A percentile compares a stretch with the other conserved stretches of the same genome.
Evolutionary conservation across 2,113 vertebrate genomes (phyloP).

Genomic region (Bagarius yarrelli): DNA sequence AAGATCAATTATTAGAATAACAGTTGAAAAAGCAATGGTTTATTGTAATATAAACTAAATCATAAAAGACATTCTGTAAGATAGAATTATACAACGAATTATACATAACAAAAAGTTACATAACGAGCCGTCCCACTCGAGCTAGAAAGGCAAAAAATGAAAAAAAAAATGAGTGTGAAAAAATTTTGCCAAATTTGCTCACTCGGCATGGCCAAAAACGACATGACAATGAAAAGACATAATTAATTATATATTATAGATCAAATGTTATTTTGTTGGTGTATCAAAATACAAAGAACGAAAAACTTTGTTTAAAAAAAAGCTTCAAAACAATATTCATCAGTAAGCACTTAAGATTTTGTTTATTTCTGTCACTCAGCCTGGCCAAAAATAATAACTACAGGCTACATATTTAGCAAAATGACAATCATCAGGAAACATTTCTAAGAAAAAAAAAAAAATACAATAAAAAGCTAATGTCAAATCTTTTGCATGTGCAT

Average conservation of each 20-base stretch:
- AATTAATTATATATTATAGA: not conserved
- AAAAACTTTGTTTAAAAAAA: not conserved
- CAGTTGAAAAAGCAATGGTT: no score
- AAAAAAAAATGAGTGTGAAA: not conserved
- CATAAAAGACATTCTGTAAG: not conserved
- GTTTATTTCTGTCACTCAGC: not conserved
- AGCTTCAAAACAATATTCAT: not conserved
- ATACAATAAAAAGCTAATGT: not conserved
- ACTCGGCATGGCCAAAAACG: no score
- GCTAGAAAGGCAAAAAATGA: no score
- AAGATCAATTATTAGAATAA: no score
- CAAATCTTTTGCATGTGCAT: not conserved
- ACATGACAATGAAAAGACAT: no score
- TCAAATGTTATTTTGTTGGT: not conserved
- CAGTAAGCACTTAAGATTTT: not conserved
- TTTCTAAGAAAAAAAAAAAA: not conserved
- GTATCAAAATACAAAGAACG: no score
- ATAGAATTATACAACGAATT: not conserved
- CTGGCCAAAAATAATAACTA: not conserved
- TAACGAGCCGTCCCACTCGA: not conserved
- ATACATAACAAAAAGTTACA: not conserved
- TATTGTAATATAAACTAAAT: not conserved
- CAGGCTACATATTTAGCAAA: not conserved
- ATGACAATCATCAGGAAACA: not conserved
- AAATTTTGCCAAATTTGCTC: not conserved